Evolutionary conservation across 1,140 invertebrate genomes (phyloP), one percentile per base, ranked within the genome.

Genomic region (Rhynchophorus ferrugineus): DNA sequence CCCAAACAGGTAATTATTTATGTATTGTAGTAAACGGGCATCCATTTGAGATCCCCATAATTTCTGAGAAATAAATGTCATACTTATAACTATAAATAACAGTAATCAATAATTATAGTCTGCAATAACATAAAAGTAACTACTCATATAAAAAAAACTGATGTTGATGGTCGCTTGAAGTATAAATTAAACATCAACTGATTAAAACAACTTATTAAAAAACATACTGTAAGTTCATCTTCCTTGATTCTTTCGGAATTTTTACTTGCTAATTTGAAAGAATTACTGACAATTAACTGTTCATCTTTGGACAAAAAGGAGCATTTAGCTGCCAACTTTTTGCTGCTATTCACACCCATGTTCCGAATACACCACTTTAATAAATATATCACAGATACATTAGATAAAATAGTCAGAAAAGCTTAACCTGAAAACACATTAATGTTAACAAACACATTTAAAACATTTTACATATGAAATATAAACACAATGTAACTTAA

Each of bases 141-240:
- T n/a, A n/a, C n/a, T n/a, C n/a, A n/a, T n/a, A n/a, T n/a, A n/a
- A n/a, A n/a, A n/a, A n/a, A n/a, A n/a, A n/a, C n/a, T n/a, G n/a
- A 37, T 3, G 8, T 11, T 20, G 19, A 33, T 18, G 7, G 5
- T 29, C 19, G 29, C 36, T 21, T 33, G 7, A 22, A 16, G 2
- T 18, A 41, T 14, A 37, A 36, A 35, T 42, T 37, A 48, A 43
- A 43, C 13, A 41, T 50, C n/a, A 21, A 56, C 6, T 38, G n/a
- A 3, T 46, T 2, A 44, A 39, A 11, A 38, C 35, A 44, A 11
- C 42, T 20, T 20, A 36, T 36, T 41, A 18, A 16, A 9, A 65
- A 64, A 73, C 74, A 77, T 71, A 79, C 78, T 61, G 76, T 78
- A 58, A 80, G 71, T 62, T 80, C 78, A 54, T 80, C 78, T 68